phyloP scores from a whole-genome alignment of 2,113 vertebrate genomes.

The Rostratula benghalensis region DNA sequence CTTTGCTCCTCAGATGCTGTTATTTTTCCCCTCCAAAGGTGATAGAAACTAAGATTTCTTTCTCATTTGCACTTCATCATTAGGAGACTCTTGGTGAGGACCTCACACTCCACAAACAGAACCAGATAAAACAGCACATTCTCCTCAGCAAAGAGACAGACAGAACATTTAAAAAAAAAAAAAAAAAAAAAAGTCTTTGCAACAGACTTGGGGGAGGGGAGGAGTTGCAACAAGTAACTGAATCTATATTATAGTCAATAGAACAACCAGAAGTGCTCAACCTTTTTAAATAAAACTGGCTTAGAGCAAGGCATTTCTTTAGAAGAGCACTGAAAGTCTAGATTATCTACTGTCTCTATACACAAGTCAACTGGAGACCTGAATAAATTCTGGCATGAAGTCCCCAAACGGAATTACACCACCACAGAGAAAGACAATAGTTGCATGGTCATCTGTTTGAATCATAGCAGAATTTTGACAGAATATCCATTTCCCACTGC shows the following conservation, averaged over 20 bases:
- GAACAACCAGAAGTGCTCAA: not conserved
- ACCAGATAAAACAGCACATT: not conserved
- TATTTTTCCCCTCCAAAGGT: not conserved
- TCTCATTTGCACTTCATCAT: not conserved
- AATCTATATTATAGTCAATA: not conserved
- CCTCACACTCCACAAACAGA: not conserved
- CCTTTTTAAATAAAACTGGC: not conserved
- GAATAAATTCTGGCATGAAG: not conserved
- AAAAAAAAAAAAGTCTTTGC: not conserved
- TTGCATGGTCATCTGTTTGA: not conserved
- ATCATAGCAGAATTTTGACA: not conserved
- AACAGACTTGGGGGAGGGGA: not conserved
- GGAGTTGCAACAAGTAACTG: not conserved
- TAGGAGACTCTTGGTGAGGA: not conserved
- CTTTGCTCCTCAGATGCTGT: not conserved
- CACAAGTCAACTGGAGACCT: not conserved
- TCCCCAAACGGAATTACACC: not conserved
- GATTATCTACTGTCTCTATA: not conserved
- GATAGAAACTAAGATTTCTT: not conserved
- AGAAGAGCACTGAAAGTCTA: not conserved
- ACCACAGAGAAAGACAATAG: not conserved
- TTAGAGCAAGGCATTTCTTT: not conserved
- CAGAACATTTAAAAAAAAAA: not conserved
- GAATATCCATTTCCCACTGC: not conserved
- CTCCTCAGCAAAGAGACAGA: not conserved